Conservation (phyloP, 2,113 vertebrate genomes). For the Hyla sarda region DNA sequence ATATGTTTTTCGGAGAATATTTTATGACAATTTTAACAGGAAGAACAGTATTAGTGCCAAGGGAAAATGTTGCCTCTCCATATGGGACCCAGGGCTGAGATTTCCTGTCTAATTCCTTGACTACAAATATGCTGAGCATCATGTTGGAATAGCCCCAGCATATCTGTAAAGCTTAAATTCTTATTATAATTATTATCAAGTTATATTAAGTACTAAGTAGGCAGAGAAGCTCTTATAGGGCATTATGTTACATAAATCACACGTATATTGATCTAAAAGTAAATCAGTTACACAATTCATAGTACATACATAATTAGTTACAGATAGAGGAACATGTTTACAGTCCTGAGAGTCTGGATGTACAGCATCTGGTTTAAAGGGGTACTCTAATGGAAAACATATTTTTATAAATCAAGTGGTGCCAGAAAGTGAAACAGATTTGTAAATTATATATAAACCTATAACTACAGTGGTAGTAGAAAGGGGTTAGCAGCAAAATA, state of each 20-base stretch:
- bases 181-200: background rate
- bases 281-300: background rate
- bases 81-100: slow-evolving; percentile 46
- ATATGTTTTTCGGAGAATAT: slow-evolving; percentile 56
- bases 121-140: slow-evolving; percentile 36
- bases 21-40: slow-evolving; percentile 43
- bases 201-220: background rate
- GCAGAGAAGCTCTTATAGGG: background rate
- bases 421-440: too few species aligned
- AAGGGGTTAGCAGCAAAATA: too few species aligned
- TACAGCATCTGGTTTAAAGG: background rate
- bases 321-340: background rate
- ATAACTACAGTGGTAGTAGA: too few species aligned
- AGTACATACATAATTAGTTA: background rate
- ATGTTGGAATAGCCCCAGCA: slow-evolving; percentile 18
- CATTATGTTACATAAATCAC: background rate
- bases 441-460: too few species aligned
- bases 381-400: too few species aligned
- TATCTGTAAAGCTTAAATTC: slow-evolving; percentile 1
- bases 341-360: background rate
- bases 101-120: slow-evolving; percentile 54
- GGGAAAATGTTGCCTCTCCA: slow-evolving; percentile 40
- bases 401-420: too few species aligned
- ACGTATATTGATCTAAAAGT: background rate
- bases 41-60: slow-evolving; percentile 15